phyloP scores from a whole-genome alignment of 2,797 vertebrate genomes.

The Sternarchorhynchus goeldii region DNA sequence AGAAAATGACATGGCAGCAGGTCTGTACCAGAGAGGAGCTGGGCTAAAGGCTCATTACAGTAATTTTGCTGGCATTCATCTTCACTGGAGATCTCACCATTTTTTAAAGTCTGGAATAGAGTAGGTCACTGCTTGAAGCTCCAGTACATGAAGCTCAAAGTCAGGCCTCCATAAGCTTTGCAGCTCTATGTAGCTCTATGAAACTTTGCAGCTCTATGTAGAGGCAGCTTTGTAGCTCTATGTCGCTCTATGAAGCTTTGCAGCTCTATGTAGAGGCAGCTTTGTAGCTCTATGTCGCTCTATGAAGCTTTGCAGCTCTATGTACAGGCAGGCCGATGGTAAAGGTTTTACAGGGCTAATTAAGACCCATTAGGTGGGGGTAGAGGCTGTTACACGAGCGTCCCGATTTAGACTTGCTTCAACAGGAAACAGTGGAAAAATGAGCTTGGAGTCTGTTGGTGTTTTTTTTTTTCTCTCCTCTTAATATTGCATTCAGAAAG shows the following conservation, averaged over 20 bases:
- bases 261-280: slow-evolving; percentile 67
- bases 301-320: slow-evolving; percentile 60
- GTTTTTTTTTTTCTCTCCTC: slow-evolving; percentile 43
- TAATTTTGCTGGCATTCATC: not conserved
- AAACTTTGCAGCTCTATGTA: slow-evolving; percentile 64
- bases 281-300: too few relatives aligned
- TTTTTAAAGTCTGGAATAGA: slow-evolving; percentile 40
- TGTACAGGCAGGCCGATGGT: slow-evolving; percentile 69
- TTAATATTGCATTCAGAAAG: slow-evolving; percentile 52
- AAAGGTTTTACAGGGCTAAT: slow-evolving; percentile 71
- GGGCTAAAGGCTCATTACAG: not conserved
- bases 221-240: slow-evolving; percentile 66
- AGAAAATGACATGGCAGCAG: slow-evolving; percentile 19
- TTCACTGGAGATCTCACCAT: not conserved
- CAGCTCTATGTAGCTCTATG: slow-evolving; percentile 57
- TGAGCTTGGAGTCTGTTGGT: slow-evolving; percentile 44
- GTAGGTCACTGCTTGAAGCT: slow-evolving; percentile 64
- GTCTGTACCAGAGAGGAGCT: not conserved
- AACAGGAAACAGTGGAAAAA: slow-evolving; percentile 57
- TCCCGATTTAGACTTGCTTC: slow-evolving; percentile 62
- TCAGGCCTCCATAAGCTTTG: slow-evolving; percentile 57
- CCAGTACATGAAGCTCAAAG: slow-evolving; percentile 69
- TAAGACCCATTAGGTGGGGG: slow-evolving; percentile 62
- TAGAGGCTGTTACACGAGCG: slow-evolving; percentile 42
- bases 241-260: slow-evolving; percentile 52